Base-by-base conservation (phyloP, 1,140 invertebrate genomes). In the Hypsibius dujardini region DNA sequence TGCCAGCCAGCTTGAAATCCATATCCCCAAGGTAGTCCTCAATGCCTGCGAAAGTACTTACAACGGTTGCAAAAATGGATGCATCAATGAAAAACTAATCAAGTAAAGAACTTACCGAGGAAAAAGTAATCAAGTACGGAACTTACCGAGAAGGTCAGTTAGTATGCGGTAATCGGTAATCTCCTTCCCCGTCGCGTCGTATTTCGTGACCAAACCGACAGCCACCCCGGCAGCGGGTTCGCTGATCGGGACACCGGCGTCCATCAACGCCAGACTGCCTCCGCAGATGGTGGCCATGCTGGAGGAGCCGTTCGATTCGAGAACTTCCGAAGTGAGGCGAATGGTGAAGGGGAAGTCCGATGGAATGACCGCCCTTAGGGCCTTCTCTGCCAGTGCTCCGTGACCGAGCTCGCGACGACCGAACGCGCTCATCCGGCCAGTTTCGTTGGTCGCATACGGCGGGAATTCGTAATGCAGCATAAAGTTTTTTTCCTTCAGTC, bases 391-490 rank as follows among this genome's bases (percentile, higher is more conserved):
- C 71, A 98, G 82, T 42, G 92, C 90, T 40, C 95, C 95, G 82
- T 99, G 95, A 1, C 95, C 95, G 3, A 87, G 72, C 78, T 87
- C 85, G 73, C 95, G 82, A 74, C 95, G 84, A 59, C 88, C 87
- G 1, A 84, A 79, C 0, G 83, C 82, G 1, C 85, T 86, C 69
- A 83, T 78, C 69, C 84, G 81, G 1, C 89, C 88, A 70, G 88
- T 87, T 80, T 98, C 94, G 75, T 95, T 95, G 1, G 90, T 95
- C 2, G 95, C 95, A 84, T 91, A 98, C 0, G 91, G 87, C 14
- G 95, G 96, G 81, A 99, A 99, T 82, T 96, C 92, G 82, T 97
- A 98, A 82, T 98, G 93, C 0, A 97, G 82, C 81, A 97, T 95
- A 79, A 98, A 98, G 79, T 94, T 95, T 79, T 96, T 96, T 75